These are phyloP conservation scores for Zalophus californianus DNA, from an alignment of 2,797 vertebrate genomes.

Conservation along the genomic window DNA sequence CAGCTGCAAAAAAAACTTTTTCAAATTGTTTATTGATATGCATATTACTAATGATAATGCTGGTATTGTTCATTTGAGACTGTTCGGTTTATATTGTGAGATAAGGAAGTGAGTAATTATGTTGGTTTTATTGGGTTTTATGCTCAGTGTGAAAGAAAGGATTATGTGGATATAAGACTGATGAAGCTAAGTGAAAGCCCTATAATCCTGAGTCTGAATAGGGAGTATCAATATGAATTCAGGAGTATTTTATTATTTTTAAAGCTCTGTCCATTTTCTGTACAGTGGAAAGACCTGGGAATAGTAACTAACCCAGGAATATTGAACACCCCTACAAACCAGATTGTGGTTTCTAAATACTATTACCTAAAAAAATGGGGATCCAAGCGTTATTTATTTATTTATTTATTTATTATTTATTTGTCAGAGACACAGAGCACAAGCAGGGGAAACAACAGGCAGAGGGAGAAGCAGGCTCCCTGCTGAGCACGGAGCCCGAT, in stretches of 20 bases:
- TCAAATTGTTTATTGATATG: not conserved
- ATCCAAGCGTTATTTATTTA: no score
- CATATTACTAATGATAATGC: not conserved
- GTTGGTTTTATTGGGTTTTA: not conserved
- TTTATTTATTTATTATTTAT: no score
- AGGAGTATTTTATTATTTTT: not conserved
- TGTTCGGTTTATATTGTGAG: not conserved
- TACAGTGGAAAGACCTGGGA: not conserved
- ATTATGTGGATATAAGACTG: not conserved
- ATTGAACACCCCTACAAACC: not conserved
- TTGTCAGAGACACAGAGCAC: no score
- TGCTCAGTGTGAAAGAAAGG: not conserved
- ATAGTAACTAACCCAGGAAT: not conserved
- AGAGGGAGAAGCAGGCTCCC: no score
- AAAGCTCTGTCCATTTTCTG: not conserved
- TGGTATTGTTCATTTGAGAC: not conserved
- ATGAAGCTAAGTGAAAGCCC: not conserved
- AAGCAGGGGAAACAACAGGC: no score
- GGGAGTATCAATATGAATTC: not conserved
- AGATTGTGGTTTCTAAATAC: not conserved
- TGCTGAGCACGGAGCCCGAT: no score
- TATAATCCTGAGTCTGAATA: not conserved
- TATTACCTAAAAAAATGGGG: not conserved
- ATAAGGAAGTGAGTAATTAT: not conserved
- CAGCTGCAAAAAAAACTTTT: not conserved